These are phyloP conservation scores for Allophyes oxyacanthae DNA, from an alignment of 2,888 invertebrate species.

Conservation along the genomic window DNA sequence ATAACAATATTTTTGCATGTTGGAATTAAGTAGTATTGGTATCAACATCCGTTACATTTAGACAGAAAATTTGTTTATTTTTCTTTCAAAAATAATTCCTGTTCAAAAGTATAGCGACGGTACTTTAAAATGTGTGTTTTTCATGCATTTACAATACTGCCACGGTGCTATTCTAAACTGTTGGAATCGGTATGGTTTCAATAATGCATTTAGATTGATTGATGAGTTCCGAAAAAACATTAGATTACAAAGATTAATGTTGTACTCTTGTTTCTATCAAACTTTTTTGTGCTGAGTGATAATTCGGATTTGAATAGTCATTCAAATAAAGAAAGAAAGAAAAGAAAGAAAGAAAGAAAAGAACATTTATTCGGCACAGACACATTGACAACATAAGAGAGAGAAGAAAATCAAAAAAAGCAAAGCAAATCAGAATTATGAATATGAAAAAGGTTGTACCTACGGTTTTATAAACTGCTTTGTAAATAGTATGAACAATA, in stretches of 20 bases:
- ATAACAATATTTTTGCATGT: no score
- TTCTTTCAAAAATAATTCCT: slow-evolving; percentile 21
- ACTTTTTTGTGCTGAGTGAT: slow-evolving; percentile 13
- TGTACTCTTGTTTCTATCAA: slow-evolving; percentile 20
- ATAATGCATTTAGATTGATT: slow-evolving; percentile 48
- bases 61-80: slow-evolving; percentile 24
- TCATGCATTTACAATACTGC: slow-evolving; percentile 30
- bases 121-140: slow-evolving; percentile 35
- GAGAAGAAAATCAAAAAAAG: not conserved
- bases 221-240: slow-evolving; percentile 41
- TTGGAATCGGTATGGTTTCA: slow-evolving; percentile 33
- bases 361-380: no score
- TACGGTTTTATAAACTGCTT: no score
- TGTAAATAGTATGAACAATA: no score
- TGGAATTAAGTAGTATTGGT: no score
- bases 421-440: not conserved
- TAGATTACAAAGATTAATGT: slow-evolving; percentile 28
- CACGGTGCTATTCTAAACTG: slow-evolving; percentile 21
- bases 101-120: slow-evolving; percentile 39
- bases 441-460: no score
- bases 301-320: not conserved
- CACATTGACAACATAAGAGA: no score
- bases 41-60: slow-evolving; percentile 15
- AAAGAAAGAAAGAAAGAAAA: not conserved
- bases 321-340: not conserved